phyloP scores from a whole-genome alignment of 2,797 vertebrate genomes.

The Urosaurus nigricauda region DNA sequence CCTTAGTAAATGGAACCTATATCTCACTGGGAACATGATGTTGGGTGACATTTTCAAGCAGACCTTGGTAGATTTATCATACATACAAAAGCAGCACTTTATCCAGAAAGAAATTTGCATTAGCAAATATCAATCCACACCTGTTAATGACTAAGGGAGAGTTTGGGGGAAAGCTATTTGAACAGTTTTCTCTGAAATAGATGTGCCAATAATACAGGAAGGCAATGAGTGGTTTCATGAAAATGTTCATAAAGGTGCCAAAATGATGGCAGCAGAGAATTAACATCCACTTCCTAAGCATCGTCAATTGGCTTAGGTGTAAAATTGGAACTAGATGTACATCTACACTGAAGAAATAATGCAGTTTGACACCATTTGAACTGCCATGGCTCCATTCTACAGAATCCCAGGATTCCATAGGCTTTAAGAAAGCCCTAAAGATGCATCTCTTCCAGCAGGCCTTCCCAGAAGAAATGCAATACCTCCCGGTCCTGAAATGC shows the following conservation, averaged over 20 bases:
- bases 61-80: conserved; percentile 26
- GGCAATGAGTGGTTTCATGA: background rate
- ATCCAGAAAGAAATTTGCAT: conserved; percentile 23
- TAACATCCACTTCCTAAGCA: background rate
- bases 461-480: too few species aligned
- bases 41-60: background rate
- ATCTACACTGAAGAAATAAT: too few species aligned
- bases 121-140: conserved; percentile 14
- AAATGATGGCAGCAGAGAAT: background rate
- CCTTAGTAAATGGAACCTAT: background rate
- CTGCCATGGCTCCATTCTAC: too few species aligned
- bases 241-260: background rate
- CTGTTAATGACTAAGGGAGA: conserved; percentile 3
- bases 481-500: too few species aligned
- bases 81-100: background rate
- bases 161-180: background rate
- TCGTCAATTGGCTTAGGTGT: conserved; percentile 11
- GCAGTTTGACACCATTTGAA: too few species aligned
- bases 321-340: background rate
- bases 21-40: background rate
- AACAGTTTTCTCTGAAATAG: conserved; percentile 6
- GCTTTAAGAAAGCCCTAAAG: too few species aligned
- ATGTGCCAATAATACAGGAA: conserved; percentile 17
- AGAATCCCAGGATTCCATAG: too few species aligned
- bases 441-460: too few species aligned